These are phyloP conservation scores for Drosophila bocki DNA, from an alignment of 1,140 invertebrate genomes.

Conservation along the genomic window DNA sequence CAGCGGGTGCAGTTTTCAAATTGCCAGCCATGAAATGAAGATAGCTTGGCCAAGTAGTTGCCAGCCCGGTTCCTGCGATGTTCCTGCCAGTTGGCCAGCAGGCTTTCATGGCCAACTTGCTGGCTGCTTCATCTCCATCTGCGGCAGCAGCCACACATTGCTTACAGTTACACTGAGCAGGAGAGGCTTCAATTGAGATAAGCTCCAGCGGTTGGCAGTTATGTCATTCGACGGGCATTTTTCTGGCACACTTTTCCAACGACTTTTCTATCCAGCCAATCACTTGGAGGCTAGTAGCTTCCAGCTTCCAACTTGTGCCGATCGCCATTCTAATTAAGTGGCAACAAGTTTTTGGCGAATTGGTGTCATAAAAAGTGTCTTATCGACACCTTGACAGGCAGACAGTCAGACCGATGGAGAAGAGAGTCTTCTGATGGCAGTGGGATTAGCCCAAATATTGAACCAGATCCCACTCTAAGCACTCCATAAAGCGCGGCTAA, in stretches of 20 bases:
- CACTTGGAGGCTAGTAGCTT: conserved; percentile 12
- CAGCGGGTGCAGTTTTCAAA: conserved; percentile 75
- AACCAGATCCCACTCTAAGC: conserved; percentile 22
- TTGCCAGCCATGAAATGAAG: conserved; percentile 74
- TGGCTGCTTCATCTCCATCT: conserved; percentile 41
- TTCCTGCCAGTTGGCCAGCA: background rate
- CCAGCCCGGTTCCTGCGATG: conserved; percentile 25
- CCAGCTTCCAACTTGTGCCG: conserved; percentile 25
- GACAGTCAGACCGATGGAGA: background rate
- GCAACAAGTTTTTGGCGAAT: conserved; percentile 47
- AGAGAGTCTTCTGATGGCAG: conserved; percentile 4
- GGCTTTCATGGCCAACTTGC: conserved; percentile 18
- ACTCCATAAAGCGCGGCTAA: conserved; percentile 37
- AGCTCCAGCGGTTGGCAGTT: conserved; percentile 57
- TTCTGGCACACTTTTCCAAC: conserved; percentile 56
- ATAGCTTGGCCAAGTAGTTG: conserved; percentile 49
- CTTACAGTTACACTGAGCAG: conserved; percentile 74
- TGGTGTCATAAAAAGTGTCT: conserved; percentile 62
- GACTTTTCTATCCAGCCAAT: conserved; percentile 38
- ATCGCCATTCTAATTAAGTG: conserved; percentile 72
- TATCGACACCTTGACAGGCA: conserved; percentile 57
- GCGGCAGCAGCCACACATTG: conserved; percentile 52
- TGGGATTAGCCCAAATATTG: conserved; percentile 63
- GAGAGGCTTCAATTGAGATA: conserved; percentile 73
- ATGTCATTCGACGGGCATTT: conserved; percentile 67